Evolutionary conservation across 2,888 invertebrate genomes (phyloP), one percentile per base, ranked within the genome.

Genomic region (Latheticus oryzae): DNA sequence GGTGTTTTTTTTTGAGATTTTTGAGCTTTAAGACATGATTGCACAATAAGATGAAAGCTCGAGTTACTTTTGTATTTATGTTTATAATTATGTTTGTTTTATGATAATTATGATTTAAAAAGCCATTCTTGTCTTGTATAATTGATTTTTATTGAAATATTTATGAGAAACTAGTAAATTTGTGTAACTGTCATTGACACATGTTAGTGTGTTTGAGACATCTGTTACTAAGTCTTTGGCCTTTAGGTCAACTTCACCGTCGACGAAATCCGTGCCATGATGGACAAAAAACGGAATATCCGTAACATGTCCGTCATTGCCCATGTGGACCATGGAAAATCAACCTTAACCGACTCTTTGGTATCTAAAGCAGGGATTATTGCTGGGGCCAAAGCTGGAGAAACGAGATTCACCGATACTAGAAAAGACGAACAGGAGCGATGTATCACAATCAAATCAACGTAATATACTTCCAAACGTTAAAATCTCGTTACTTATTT

Each of bases 301-400:
- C 91, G 99, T 80, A 99, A 99, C 85, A 99, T 99, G 98, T 99
- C 98, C 79, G 99, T 99, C 83, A 99, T 99, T 80, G 99, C 99
- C 74, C 99, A 99, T 84, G 99, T 99, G 70, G 99, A 99, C 85
- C 99, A 99, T 82, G 99, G 99, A 78, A 98, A 99, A 84, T 98
- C 99, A 68, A 99, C 99, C 56, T 82, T 99, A 78, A 99, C 99
- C 58, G 99, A 99, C 84, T 99, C 99, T 65, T 86, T 99, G 76
- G 98, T 99, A 67, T 97, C 98, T 58, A 99, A 99, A 83, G 99
- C 99, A 76, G 99, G 99, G 83, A 99, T 99, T 80, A 99, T 99
- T 79, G 98, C 99, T 74, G 93, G 93, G 67, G 92, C 97, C 61
- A 96, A 97, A 77, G 99, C 99, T 74, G 99, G 99, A 72, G 99